Conservation (phyloP, 1,140 invertebrate genomes). For the Solenopsis fugax region DNA sequence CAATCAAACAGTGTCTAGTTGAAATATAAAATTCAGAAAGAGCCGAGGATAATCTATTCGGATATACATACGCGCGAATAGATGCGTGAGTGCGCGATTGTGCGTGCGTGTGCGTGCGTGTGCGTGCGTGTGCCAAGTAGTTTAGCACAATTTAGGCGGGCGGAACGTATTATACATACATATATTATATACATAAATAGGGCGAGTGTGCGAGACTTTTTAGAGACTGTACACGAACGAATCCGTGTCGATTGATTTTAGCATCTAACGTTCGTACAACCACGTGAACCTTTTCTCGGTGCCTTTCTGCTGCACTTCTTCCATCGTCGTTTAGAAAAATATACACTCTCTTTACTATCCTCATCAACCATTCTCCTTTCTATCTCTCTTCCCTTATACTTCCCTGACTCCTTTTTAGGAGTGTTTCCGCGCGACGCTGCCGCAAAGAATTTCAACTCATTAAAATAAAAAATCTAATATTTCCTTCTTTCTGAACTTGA, state of each 20-base stretch:
- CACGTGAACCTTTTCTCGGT: constrained; percentile 79
- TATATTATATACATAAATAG: not conserved
- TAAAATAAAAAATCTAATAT: not conserved
- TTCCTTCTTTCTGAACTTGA: not conserved
- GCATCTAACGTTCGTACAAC: constrained; percentile 57
- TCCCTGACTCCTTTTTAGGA: constrained; percentile 1
- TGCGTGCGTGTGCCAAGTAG: constrained; percentile 37
- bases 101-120: not conserved
- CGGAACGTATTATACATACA: not conserved
- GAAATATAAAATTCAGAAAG: constrained; percentile 52
- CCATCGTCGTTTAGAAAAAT: constrained; percentile 68
- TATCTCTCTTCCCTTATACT: constrained; percentile 25
- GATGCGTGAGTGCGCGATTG: constrained; percentile 16
- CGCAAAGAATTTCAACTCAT: constrained; percentile 1
- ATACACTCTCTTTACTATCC: constrained; percentile 40
- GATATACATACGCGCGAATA: constrained; percentile 8
- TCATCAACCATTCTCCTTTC: constrained; percentile 13
- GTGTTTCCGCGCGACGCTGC: constrained; percentile 42
- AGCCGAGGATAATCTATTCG: not conserved
- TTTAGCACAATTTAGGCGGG: constrained; percentile 52
- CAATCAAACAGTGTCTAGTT: constrained; percentile 83
- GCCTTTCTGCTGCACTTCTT: constrained; percentile 80
- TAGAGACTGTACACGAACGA: constrained; percentile 59
- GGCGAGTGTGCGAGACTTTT: constrained; percentile 47
- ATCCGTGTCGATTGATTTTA: constrained; percentile 58